Evolutionary conservation across 1,140 invertebrate species (phyloP).

Genomic region (Formica exsecta): DNA sequence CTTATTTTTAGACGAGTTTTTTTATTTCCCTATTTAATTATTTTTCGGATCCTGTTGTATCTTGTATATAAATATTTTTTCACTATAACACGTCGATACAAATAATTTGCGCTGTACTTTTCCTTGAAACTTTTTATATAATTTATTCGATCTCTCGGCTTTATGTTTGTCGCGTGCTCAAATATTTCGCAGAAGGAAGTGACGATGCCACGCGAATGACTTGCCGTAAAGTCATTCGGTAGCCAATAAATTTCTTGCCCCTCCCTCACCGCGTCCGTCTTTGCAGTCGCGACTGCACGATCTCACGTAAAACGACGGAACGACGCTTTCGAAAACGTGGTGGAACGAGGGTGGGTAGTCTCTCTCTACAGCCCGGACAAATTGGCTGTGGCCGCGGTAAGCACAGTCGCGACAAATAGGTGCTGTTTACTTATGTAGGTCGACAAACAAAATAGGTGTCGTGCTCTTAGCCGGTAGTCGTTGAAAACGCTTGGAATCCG

Average conservation of each 20-base stretch:
- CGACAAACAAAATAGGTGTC: constrained; percentile 72
- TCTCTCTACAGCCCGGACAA: constrained; percentile 32
- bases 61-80: background rate
- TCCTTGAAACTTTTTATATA: background rate
- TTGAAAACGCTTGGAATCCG: background rate
- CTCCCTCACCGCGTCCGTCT: background rate
- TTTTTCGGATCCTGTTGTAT: background rate
- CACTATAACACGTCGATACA: background rate
- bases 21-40: background rate
- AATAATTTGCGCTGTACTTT: background rate
- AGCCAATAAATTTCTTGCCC: constrained; percentile 44
- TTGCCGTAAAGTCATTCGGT: constrained; percentile 48
- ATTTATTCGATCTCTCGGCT: background rate
- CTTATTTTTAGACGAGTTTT: background rate
- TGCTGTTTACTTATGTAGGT: constrained; percentile 68
- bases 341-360: background rate
- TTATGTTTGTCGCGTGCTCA: background rate
- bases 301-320: constrained; percentile 41
- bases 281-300: constrained; percentile 4
- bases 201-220: constrained; percentile 34
- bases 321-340: constrained; percentile 38
- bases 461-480: constrained; percentile 61
- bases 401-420: constrained; percentile 64
- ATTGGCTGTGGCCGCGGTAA: constrained; percentile 65
- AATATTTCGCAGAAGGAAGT: constrained; percentile 15